phyloP scores from a whole-genome alignment of 2,888 invertebrate genomes.

The Formica aserva region DNA sequence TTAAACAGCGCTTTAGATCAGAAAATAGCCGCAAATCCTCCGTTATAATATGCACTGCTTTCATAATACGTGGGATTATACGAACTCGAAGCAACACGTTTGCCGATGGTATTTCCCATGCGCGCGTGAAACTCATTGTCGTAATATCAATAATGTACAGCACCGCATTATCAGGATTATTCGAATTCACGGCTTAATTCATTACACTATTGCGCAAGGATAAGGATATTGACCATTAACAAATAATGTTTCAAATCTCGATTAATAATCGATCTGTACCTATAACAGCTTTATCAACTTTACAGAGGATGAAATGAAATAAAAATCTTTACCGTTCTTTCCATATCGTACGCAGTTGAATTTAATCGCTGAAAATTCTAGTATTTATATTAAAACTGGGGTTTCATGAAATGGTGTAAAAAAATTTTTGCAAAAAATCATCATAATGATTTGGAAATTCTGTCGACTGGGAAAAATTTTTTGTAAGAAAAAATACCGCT shows the following conservation, averaged over 20 bases:
- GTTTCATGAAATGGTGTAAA: neutral
- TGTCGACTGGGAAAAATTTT: neutral
- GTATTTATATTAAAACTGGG: neutral
- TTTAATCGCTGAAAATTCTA: neutral
- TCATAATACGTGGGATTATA: constrained; percentile 47
- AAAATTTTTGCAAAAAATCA: neutral
- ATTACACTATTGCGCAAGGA: constrained; percentile 39
- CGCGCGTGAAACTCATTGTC: constrained; percentile 51
- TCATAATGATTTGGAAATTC: neutral
- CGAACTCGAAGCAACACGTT: constrained; percentile 51
- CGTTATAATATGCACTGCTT: constrained; percentile 45
- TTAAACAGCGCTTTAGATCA: constrained; percentile 56
- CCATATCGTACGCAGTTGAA: too few species aligned
- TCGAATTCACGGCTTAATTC: constrained; percentile 51
- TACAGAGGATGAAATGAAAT: neutral
- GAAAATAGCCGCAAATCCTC: constrained; percentile 53
- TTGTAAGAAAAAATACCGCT: constrained; percentile 5
- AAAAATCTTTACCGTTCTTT: neutral
- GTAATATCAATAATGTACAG: constrained; percentile 53
- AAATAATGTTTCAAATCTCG: neutral
- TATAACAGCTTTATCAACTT: neutral
- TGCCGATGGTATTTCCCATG: constrained; percentile 54
- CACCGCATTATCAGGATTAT: constrained; percentile 53
- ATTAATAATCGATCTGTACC: constrained; percentile 27
- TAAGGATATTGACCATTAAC: constrained; percentile 29